phyloP scores from a whole-genome alignment of 2,113 vertebrate genomes.

The Hiodon alosoides region DNA sequence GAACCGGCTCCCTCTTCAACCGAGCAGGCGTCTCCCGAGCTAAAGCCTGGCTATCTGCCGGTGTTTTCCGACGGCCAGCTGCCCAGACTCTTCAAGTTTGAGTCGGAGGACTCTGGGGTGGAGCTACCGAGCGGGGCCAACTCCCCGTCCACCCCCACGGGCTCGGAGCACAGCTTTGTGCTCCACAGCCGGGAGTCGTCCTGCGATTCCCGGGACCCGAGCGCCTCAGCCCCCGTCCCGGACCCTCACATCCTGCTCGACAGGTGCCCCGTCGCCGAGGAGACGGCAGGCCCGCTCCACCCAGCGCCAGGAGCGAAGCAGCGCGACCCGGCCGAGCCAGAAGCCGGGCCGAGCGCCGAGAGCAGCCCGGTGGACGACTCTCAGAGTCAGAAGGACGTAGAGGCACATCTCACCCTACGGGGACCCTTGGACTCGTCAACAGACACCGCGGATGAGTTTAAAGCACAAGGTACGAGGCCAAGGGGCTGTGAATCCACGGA shows the following conservation, averaged over 20 bases:
- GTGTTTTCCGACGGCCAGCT: constrained; percentile 55
- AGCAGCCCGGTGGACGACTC: background rate
- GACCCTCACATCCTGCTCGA: constrained; percentile 42
- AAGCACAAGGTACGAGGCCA: constrained; percentile 40
- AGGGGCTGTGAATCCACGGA: constrained; percentile 32
- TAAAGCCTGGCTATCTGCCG: constrained; percentile 48
- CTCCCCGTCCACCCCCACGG: constrained; percentile 68
- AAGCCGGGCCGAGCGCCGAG: background rate
- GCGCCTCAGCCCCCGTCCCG: constrained; percentile 43
- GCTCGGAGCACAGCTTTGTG: constrained; percentile 79
- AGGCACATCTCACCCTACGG: constrained; percentile 28
- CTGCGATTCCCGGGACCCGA: constrained; percentile 68
- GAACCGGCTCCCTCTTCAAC: constrained; percentile 22
- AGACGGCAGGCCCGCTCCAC: constrained; percentile 32
- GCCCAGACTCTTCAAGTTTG: constrained; percentile 71
- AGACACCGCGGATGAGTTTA: constrained; percentile 22
- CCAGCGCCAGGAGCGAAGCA: background rate
- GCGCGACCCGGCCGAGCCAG: background rate
- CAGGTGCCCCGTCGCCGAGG: constrained; percentile 42
- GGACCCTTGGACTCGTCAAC: constrained; percentile 25
- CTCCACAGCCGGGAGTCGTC: constrained; percentile 77
- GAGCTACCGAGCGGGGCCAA: constrained; percentile 75
- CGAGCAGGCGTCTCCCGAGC: constrained; percentile 15
- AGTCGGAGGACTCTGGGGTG: constrained; percentile 79
- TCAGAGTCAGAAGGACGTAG: background rate